Percentiles rank a stretch among this genome's conserved stretches.
Evolutionary conservation across 53 echinoderm and acorn worm genomes (phyloP).

Genomic region (Mesocentrotus franciscanus): DNA sequence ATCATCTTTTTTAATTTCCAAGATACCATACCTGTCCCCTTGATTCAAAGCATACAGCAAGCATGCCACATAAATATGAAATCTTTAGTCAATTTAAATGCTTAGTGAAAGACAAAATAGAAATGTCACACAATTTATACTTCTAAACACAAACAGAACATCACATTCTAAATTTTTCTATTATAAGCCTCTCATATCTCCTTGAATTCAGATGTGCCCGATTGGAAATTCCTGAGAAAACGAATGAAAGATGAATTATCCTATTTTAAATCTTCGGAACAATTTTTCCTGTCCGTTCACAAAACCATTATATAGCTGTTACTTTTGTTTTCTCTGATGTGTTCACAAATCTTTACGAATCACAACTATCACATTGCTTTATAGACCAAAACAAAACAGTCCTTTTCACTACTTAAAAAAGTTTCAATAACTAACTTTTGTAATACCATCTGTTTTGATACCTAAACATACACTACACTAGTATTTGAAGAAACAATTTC

Average conservation of each 20-base stretch:
- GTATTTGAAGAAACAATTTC: too few species aligned
- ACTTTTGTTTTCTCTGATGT: background rate
- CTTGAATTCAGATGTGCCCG: background rate
- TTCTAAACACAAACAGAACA: background rate
- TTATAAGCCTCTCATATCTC: background rate
- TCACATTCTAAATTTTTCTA: background rate
- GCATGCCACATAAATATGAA: background rate
- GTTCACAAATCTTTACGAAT: background rate
- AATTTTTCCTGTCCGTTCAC: background rate
- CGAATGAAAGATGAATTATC: background rate
- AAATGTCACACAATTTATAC: background rate
- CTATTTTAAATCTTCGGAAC: background rate
- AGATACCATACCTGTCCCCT: background rate
- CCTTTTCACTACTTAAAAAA: background rate
- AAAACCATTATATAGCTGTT: background rate
- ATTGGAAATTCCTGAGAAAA: background rate
- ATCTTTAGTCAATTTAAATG: background rate
- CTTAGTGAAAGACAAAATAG: conserved; percentile 15
- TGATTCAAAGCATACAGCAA: background rate
- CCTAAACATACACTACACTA: background rate
- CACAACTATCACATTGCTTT: background rate
- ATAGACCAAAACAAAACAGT: background rate
- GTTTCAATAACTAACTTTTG: background rate
- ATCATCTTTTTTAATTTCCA: background rate
- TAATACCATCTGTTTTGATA: background rate